Evolutionary conservation across 1,140 invertebrate species (phyloP), one percentile per base, ranked within the genome.

Genomic region (Drosophila pallidifrons): DNA sequence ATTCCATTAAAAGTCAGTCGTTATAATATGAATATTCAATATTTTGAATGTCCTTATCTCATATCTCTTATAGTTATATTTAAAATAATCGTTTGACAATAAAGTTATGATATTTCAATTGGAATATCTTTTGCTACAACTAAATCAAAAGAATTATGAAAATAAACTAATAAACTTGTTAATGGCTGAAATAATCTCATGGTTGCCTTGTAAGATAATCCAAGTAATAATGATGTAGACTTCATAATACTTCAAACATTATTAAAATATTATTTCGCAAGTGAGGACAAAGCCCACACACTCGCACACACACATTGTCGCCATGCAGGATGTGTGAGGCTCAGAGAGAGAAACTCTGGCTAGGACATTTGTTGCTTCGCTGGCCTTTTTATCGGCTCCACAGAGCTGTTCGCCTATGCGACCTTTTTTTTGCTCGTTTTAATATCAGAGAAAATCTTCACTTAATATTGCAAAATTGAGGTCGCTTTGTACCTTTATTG

Each of bases 391-490:
- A 59, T 25, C 32, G 10, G 16, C 43, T 54, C 15, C 10, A 38
- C 41, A 38, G 49, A 20, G 28, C 45, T 74, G 20, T 75, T 75
- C 13, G 66, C 51, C 55, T 20, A 47, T 69, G 47, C 35, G 77
- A 88, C 77, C 82, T 82, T 82, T 81, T 67, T 55, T 47, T 58
- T 35, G 20, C 32, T 54, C 57, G 49, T 41, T 58, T 69, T 71
- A 75, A 77, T 75, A 78, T 69, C 30, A 35, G 8, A 61, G 45
- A 74, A 71, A 88, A 77, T 73, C 68, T 80, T 70, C 49, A 79
- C 64, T 71, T 76, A 79, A 80, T 77, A 61, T 66, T 77, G 68
- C 52, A 49, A 82, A 79, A 79, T 80, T 79, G 69, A 88, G 82
- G 77, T 59, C 49, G 64, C 28, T 52, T 45, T 61, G 49, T 82